Evolutionary conservation across 2,113 vertebrate genomes (phyloP).

Genomic region (Oophaga pumilio): DNA sequence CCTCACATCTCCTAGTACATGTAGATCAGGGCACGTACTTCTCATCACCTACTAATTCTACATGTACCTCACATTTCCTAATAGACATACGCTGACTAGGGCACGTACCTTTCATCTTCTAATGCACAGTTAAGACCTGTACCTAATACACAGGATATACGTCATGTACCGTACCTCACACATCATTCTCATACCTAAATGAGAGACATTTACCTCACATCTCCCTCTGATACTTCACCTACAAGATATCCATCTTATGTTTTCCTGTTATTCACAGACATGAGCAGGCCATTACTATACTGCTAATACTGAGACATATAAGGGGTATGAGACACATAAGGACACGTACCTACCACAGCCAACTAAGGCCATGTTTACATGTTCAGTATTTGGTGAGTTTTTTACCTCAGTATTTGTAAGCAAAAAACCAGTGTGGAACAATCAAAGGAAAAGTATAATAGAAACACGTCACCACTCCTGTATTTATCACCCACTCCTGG

Average conservation of each 20-base stretch:
- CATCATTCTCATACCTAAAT: not conserved
- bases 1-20: too few species aligned
- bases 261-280: not conserved
- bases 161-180: not conserved
- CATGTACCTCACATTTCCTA: not conserved
- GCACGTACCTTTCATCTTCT: not conserved
- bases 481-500: too few species aligned
- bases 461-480: too few species aligned
- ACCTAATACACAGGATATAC: too few species aligned
- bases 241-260: not conserved
- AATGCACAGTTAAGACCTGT: not conserved
- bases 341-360: not conserved
- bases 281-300: too few species aligned
- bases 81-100: not conserved
- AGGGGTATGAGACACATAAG: not conserved
- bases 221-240: too few species aligned
- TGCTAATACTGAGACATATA: too few species aligned
- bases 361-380: not conserved
- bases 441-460: too few species aligned
- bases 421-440: too few species aligned
- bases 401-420: too few species aligned
- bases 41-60: not conserved
- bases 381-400: too few species aligned
- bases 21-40: not conserved
- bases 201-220: not conserved